Conservation (phyloP, 2,113 vertebrate genomes). For the Oreochromis aureus region DNA sequence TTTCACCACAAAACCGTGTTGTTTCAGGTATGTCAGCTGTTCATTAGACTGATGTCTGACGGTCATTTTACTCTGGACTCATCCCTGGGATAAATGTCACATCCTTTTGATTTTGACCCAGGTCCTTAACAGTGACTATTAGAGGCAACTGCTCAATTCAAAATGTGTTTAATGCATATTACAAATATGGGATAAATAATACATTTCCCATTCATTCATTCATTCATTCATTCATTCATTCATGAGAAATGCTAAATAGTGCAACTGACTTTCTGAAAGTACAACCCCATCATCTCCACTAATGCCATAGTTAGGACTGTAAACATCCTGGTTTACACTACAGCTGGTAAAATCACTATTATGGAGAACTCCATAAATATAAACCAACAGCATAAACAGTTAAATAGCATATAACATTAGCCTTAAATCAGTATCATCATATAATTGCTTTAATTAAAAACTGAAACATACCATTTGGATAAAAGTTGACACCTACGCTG, state of each 20-base stretch:
- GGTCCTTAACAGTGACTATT: background rate
- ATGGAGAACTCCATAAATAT: too few species aligned
- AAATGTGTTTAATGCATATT: background rate
- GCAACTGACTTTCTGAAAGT: background rate
- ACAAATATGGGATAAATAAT: background rate
- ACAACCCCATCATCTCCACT: background rate
- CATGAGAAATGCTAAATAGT: background rate
- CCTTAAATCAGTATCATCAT: background rate
- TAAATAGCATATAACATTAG: background rate
- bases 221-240: background rate
- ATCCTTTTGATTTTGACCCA: background rate
- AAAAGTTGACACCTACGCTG: background rate
- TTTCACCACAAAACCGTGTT: background rate
- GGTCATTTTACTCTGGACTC: background rate
- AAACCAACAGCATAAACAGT: background rate
- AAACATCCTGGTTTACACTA: too few species aligned
- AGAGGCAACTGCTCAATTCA: accelerated
- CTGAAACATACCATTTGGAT: background rate
- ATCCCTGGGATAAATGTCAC: background rate
- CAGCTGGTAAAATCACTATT: too few species aligned
- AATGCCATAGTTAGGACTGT: background rate
- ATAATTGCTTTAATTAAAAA: background rate
- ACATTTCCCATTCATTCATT: background rate
- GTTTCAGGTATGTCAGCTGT: background rate
- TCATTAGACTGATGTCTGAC: background rate